Evolutionary conservation across 2,113 vertebrate species (phyloP), one percentile per base, ranked within the genome.

Genomic region (Vulpes lagopus): DNA sequence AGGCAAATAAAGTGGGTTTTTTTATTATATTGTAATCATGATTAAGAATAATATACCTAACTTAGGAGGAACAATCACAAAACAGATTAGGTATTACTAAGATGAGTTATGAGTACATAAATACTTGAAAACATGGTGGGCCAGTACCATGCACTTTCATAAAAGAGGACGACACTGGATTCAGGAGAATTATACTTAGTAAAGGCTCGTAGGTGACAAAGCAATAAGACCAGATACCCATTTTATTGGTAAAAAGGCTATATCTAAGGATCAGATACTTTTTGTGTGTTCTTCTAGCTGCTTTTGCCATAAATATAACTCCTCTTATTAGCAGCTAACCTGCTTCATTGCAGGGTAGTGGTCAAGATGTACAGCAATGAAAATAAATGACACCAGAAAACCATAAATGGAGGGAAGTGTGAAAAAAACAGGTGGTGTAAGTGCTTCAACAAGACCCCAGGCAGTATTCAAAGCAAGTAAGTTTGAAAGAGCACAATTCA

Each of bases 291-390:
- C 49, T 55, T 71, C 8, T 82, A 64, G 79, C 10, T 78, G 38
- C 8, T 38, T 88, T 62, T 25, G 22, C 17, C 64, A 53, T 79
- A 32, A 93, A 95, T 57, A 84, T 84, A 94, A 91, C 84, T 65
- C 16, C 49, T 14, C n/a, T 83, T n/a, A 4, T 88, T 71, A 82
- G 90, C 64, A 85, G 20, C 30, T 32, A 55, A 38, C 8, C 12
- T 32, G 3, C 25, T 65, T 88, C 67, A 60, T 30, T n/a, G n/a
- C 9, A 8, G 30, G 14, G 19, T 35, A 43, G 32, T 19, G 15
- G 35, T 64, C 71, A 91, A 76, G 38, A 43, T 67, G 9, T 11
- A 51, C 11, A 67, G 25, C 19, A 30, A n/a, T 73, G 30, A 65
- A 84, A 95, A 95, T 78, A 91, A 94, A 73, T 53, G 30, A 19